These are phyloP conservation scores for Dendroctonus ponderosae DNA, from an alignment of 1,140 invertebrate species.

Conservation along the genomic window DNA sequence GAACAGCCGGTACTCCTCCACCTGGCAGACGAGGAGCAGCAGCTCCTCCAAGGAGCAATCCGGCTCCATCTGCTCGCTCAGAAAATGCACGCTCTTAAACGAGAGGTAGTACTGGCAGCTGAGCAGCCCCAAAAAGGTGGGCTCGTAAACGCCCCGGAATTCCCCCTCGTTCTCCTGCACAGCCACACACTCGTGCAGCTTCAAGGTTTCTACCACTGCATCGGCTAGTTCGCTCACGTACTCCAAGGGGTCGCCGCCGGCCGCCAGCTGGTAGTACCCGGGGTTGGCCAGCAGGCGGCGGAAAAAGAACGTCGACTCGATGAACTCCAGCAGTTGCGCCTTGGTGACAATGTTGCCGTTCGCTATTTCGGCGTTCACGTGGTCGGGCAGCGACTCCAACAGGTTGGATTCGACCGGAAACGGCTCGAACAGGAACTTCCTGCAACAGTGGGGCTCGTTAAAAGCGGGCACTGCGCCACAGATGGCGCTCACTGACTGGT, in stretches of 20 bases:
- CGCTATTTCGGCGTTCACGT: slow-evolving; percentile 96
- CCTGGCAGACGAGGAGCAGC: slow-evolving; percentile 77
- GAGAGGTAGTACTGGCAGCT: slow-evolving; percentile 97
- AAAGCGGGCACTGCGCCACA: background rate
- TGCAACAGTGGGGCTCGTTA: slow-evolving; percentile 1
- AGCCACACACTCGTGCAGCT: slow-evolving; percentile 74
- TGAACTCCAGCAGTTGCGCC: slow-evolving; percentile 93
- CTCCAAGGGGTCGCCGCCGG: slow-evolving; percentile 65
- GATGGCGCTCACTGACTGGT: slow-evolving; percentile 61
- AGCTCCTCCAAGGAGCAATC: slow-evolving; percentile 72
- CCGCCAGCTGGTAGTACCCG: slow-evolving; percentile 83
- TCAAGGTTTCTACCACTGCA: slow-evolving; percentile 68
- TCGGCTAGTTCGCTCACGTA: slow-evolving; percentile 79
- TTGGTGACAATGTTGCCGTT: slow-evolving; percentile 91
- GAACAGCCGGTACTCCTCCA: slow-evolving; percentile 88
- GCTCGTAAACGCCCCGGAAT: slow-evolving; percentile 47
- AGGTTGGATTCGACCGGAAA: slow-evolving; percentile 98
- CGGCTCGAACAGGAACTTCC: slow-evolving; percentile 96
- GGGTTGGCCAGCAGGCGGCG: slow-evolving; percentile 91
- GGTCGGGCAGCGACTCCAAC: slow-evolving; percentile 88
- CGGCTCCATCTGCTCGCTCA: slow-evolving; percentile 66
- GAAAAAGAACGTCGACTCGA: slow-evolving; percentile 99
- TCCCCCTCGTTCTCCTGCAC: slow-evolving; percentile 55
- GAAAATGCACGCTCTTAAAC: slow-evolving; percentile 85
- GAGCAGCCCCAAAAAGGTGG: slow-evolving; percentile 90